A percentile compares a stretch with the other conserved stretches of the same genome.
phyloP scores from a whole-genome alignment of 2,113 vertebrate genomes.

The Bettongia penicillata region DNA sequence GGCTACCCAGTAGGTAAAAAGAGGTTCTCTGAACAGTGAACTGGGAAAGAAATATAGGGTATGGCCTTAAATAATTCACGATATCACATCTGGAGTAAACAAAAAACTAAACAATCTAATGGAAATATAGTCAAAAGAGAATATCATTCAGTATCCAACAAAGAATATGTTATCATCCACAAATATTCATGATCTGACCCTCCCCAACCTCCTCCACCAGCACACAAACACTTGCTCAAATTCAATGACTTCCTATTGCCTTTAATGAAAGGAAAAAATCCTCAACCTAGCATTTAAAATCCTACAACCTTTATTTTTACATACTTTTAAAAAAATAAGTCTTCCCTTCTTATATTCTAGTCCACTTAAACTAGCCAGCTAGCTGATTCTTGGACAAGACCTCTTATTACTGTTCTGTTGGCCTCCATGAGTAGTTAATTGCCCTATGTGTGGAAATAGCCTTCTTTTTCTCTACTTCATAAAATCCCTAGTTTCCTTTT shows the following conservation, averaged over 20 bases:
- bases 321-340: not conserved
- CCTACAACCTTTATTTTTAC: not conserved
- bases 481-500: not conserved
- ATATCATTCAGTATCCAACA: conserved; percentile 17
- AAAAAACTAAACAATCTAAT: conserved; percentile 27
- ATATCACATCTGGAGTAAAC: not conserved
- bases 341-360: not conserved
- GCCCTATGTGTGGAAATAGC: not conserved
- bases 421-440: not conserved
- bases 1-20: not conserved
- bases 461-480: not conserved
- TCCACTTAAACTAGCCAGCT: not conserved
- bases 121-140: not conserved
- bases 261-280: not conserved
- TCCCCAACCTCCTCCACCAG: not conserved
- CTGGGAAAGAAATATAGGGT: not conserved
- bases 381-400: not conserved
- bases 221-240: not conserved
- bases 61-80: not conserved
- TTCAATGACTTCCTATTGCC: not conserved
- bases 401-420: not conserved
- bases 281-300: not conserved
- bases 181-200: not conserved
- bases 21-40: not conserved
- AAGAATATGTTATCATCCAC: conserved; percentile 8